Evolutionary conservation across 2,888 invertebrate species (phyloP), one percentile per base, ranked within the genome.

Genomic region (Synanthedon andrenaeformis): DNA sequence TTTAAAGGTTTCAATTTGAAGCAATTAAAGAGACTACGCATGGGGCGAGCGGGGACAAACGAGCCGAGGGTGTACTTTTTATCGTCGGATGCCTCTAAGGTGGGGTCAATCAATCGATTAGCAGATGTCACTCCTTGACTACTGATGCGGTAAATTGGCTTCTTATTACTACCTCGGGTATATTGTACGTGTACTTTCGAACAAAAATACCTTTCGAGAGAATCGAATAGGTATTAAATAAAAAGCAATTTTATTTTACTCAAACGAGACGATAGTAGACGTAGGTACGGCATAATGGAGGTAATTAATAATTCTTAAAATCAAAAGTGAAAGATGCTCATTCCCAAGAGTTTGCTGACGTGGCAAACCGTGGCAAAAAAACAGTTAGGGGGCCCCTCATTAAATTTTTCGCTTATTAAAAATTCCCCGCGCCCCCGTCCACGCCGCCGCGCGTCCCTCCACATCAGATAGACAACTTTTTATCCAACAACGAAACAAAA

Each of bases 321-420:
- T 65, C 61, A 62, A 67, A 65, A 67, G 63, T 65, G 70, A 70
- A 66, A 62, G 67, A 67, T 64, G 67, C 70, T 72, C 65, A 62
- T 63, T 64, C 63, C 67, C 68, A 59, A 59, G 54, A 55, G 58
- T 66, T 61, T 65, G 73, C 82, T 82, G 82, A 84, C 76, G 70
- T 67, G 62, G 68, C 68, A 70, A 72, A 74, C 74, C 72, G 65
- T 69, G 64, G 76, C 70, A 79, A 80, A 83, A 35, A 81, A 81
- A 68, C 67, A 70, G 71, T 69, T 61, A 70, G 70, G 64, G 64
- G 35, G 35, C 35, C 67, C 71, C 82, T 86, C 86, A 87, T 87
- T 87, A 87, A 84, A 87, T 86, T 85, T 85, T 80, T 85, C 84
- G 81, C 86, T 87, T 87, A 87, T 86, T 86, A 87, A 85, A 87